Base-by-base conservation (phyloP, 2,888 invertebrate species). In the Tenthredo scrophulariae region DNA sequence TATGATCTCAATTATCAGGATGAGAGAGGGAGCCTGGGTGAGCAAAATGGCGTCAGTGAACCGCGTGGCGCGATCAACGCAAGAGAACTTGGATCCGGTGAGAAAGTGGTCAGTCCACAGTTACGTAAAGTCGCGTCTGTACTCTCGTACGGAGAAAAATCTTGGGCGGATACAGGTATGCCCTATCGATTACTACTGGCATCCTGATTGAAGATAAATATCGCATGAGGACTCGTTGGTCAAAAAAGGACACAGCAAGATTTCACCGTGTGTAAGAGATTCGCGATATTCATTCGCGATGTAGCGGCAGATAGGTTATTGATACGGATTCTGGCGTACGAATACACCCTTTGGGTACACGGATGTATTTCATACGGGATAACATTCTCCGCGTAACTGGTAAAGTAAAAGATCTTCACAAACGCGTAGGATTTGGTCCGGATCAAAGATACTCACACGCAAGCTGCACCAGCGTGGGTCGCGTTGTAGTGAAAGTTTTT, bases 91-190 rank as follows among this genome's bases (percentile, higher is more conserved):
- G 62, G 70, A 83, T 83, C 83, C 83, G 83, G 83, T 83, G 83
- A 83, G 83, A 83, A 83, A 83, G 83, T 83, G 83, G 83, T 83
- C 83, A 70, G 70, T 83, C 83, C 7, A 46, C 62, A 65, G 83
- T 83, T 83, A 83, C 83, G 83, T 83, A 83, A 83, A 70, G 22
- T 50, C 40, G 40, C 62, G 80, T 80, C 80, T 40, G 77, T 80
- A 80, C 37, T 62, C 80, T 58, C 62, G 4, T 40, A 80, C 7
- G 62, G n/a, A 15, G 62, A 80, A 80, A 80, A 80, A 80, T 62
- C 37, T 77, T 54, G 0, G 18, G 77, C 50, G 50, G 77, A 77
- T 29, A 54, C 54, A 18, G 9, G 33, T 29, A 33, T n/a, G 29
- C 5, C 37, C 18, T 70, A 33, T 70, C 70, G 70, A 33, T 33